Base-by-base conservation (phyloP, 2,797 vertebrate species). In the Sebastiscus albofasciatus region DNA sequence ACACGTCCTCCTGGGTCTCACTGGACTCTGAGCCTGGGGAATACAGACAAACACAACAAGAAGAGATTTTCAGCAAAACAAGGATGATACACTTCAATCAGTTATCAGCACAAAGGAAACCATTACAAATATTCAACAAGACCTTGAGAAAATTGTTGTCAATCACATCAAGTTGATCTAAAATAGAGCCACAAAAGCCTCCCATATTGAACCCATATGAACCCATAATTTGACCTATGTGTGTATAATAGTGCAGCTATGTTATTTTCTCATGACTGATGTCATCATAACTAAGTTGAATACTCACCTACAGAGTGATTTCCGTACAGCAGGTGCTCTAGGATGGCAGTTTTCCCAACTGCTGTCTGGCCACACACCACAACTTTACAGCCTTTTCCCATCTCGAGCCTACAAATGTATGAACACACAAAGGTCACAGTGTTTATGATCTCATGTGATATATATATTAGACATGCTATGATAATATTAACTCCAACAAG, bases 301-400 rank as follows among this genome's bases (percentile, higher is more conserved):
- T 55, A 59, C 97, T 96, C 85, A 98, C 98, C 98, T 18, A 97
- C 85, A 26, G 71, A 86, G 82, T 98, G 97, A 75, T 95, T 97
- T 85, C 97, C 97, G 80, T 99, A 99, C 58, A 99, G 95, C 60
- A 98, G 86, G 90, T 99, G 97, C 76, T 99, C 98, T 90, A 99
- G 91, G 85, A 99, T 97, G 0, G 98, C 97, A 0, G 97, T 99
- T 89, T 99, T 99, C 10, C 98, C 98, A 59, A 99, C 98, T 3
- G 97, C 96, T 31, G 97, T 86, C 93, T 97, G 94, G 60, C 98
- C 98, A 87, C 98, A 99, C 42, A 99, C 96, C 80, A 99, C 97
- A 13, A 99, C 97, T 87, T 97, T 98, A 93, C 97, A 99, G 56
- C 98, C 97, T 87, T 99, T 99, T 0, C 97, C 97, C 97, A 98